Evolutionary conservation across 2,113 vertebrate species (phyloP).

Genomic region (Salvelinus sp.): DNA sequence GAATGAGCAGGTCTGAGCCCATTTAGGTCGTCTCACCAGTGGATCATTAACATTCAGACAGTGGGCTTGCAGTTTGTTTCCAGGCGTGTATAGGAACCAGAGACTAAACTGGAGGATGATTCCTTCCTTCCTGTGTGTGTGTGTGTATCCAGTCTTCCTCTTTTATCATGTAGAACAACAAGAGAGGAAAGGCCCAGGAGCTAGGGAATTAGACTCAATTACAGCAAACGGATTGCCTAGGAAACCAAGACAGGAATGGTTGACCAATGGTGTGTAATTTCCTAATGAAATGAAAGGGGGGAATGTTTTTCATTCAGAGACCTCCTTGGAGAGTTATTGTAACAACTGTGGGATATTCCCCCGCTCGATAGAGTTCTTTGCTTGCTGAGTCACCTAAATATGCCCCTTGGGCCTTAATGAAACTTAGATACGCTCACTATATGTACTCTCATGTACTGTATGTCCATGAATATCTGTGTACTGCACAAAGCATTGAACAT

Average conservation of each 20-base stretch:
- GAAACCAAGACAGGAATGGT: constrained; percentile 62
- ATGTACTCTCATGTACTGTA: neutral
- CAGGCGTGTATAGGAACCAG: constrained; percentile 20
- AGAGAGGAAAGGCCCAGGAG: constrained; percentile 59
- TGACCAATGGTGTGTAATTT: constrained; percentile 63
- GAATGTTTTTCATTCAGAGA: constrained; percentile 46
- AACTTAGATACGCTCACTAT: neutral
- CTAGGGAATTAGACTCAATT: constrained; percentile 65
- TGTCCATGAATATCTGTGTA: neutral
- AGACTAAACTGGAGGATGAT: constrained; percentile 53
- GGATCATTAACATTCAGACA: constrained; percentile 45
- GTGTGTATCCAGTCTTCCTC: constrained; percentile 34
- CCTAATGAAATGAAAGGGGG: constrained; percentile 50
- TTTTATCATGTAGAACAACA: constrained; percentile 62
- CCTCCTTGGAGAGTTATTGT: constrained; percentile 47
- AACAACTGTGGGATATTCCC: constrained; percentile 42
- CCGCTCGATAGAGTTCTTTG: constrained; percentile 22
- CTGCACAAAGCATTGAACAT: too few species aligned
- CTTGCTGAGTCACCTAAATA: constrained; percentile 48
- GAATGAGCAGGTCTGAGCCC: constrained; percentile 5
- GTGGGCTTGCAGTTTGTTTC: constrained; percentile 20
- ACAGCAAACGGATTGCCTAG: constrained; percentile 54
- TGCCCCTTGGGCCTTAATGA: constrained; percentile 9
- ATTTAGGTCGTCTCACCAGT: constrained; percentile 5
- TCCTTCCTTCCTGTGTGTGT: neutral